Percentiles rank a stretch among this genome's conserved stretches.
phyloP scores from a whole-genome alignment of 2,888 invertebrate genomes.

The Spodoptera littoralis region DNA sequence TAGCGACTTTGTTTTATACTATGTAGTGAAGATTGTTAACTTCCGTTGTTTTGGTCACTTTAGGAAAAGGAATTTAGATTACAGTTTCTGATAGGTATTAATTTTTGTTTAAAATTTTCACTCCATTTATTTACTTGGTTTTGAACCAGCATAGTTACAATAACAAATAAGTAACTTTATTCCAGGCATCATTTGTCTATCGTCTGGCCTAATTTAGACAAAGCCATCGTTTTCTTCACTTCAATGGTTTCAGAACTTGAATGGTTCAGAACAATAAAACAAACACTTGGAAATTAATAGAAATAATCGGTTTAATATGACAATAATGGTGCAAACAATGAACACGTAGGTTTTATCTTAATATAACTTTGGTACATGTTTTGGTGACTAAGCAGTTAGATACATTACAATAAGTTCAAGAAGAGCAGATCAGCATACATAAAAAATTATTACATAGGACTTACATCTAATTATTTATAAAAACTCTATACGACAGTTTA shows the following conservation, averaged over 20 bases:
- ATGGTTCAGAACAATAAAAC: conserved; percentile 28
- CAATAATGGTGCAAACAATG: conserved; percentile 54
- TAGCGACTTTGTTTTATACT: too few species aligned
- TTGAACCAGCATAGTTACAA: too few species aligned
- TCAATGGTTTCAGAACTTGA: neutral
- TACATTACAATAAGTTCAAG: conserved; percentile 15
- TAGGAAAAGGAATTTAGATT: too few species aligned
- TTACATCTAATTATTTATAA: conserved; percentile 34
- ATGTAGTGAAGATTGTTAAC: too few species aligned
- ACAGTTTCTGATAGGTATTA: too few species aligned
- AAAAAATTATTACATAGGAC: conserved; percentile 29
- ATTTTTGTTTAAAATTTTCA: too few species aligned
- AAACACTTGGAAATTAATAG: conserved; percentile 31
- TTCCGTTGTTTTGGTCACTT: too few species aligned
- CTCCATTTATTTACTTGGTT: too few species aligned
- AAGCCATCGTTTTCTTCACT: neutral
- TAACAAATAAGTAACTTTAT: too few species aligned
- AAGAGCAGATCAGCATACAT: conserved; percentile 32
- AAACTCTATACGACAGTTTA: conserved; percentile 41
- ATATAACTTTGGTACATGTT: conserved; percentile 47
- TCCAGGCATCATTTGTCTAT: too few species aligned
- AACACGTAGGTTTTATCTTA: conserved; percentile 54
- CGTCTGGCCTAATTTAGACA: neutral
- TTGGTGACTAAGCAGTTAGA: conserved; percentile 39
- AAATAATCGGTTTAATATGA: conserved; percentile 49